Percentiles rank a stretch among this genome's conserved stretches.
Evolutionary conservation across 2,888 invertebrate species (phyloP).

Genomic region (Eristalinus sepulchralis): DNA sequence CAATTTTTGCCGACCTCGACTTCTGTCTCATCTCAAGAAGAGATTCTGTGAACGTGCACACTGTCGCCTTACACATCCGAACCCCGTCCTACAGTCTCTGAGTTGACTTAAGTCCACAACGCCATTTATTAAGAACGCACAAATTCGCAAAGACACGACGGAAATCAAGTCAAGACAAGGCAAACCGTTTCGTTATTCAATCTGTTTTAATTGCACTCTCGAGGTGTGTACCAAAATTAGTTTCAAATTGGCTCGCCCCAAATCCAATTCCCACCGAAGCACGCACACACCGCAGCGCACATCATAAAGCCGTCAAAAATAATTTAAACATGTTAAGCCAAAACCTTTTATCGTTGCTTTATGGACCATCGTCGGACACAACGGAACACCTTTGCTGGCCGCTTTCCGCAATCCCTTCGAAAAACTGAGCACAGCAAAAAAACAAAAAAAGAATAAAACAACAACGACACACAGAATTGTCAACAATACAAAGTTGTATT

Average conservation of each 20-base stretch:
- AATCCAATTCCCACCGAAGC: not conserved
- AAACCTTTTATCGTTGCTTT: constrained; percentile 29
- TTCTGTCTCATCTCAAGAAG: too few species aligned
- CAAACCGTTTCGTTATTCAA: not conserved
- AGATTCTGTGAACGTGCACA: too few species aligned
- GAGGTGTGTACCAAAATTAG: not conserved
- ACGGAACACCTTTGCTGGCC: constrained; percentile 35
- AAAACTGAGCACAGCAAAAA: constrained; percentile 13
- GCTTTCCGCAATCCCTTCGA: constrained; percentile 11
- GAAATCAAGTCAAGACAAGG: too few species aligned
- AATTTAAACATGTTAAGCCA: constrained; percentile 51
- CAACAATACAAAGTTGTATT: constrained; percentile 52
- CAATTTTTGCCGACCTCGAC: too few species aligned
- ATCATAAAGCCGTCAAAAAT: constrained; percentile 26
- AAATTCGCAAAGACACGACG: too few species aligned
- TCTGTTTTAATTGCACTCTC: not conserved
- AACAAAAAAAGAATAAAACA: too few species aligned
- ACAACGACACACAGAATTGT: constrained; percentile 35
- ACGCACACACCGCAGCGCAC: not conserved
- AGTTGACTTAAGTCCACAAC: too few species aligned
- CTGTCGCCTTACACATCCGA: too few species aligned
- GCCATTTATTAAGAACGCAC: too few species aligned
- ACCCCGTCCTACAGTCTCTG: too few species aligned
- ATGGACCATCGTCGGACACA: constrained; percentile 42
- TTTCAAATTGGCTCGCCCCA: not conserved